Base-by-base conservation (phyloP, 2,888 invertebrate genomes). In the Tholera decimalis region DNA sequence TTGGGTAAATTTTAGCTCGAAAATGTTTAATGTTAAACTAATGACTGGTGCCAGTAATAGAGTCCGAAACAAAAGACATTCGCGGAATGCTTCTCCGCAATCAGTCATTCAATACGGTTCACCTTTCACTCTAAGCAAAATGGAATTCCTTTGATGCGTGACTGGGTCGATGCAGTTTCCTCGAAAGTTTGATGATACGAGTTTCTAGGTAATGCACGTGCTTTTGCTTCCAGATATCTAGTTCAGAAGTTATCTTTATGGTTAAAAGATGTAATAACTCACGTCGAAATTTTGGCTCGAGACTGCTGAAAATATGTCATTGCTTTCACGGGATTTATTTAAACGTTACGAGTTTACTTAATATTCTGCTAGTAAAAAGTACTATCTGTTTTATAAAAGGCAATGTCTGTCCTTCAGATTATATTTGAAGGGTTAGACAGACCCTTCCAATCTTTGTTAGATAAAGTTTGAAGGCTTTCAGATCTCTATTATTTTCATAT, bases 241-340 rank as follows among this genome's bases (percentile, higher is more conserved):
- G 44, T 46, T 43, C 44, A 53, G 26, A 65, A 73, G 37, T 65
- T 77, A 77, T 72, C 57, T 63, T 72, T 73, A 73, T 74, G 74
- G 73, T 78, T 78, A 66, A 73, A 78, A 74, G 35, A 74, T 74
- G 79, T 57, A 65, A 73, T 78, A 74, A 78, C 79, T 74, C 79
- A 73, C 53, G 79, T 74, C 46, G 53, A 65, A 35, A 43, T 73
- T 70, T 78, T 73, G 66, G 73, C 59, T 78, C 67, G 53, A 43
- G 47, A 50, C 22, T 54, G 22, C 49, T 59, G 33, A 33, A 60
- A 78, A 73, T 73, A 78, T 73, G 73, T 78, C 73, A 78, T 73
- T 49, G 74, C 67, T 57, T 49, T 73, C 41, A 66, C 20, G 26
- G 41, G 44, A 66, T 78, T 54, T 54, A 60, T 77, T 35, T 64